These are phyloP conservation scores for Pontoporia blainvillei DNA, from an alignment of 2,113 vertebrate genomes.

Conservation along the genomic window DNA sequence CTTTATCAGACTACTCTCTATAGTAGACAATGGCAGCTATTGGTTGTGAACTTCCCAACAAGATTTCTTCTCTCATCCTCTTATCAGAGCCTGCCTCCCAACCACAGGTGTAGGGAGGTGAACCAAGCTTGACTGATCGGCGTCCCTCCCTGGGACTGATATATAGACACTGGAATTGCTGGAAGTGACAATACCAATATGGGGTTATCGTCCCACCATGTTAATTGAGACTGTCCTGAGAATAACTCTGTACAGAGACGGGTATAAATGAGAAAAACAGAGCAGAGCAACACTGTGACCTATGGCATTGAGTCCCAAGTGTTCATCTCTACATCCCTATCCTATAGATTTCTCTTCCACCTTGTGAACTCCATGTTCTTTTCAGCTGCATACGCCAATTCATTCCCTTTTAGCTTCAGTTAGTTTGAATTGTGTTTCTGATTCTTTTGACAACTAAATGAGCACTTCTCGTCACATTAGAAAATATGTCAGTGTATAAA, in stretches of 20 bases:
- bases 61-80: not conserved
- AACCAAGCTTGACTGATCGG: not conserved
- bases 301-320: not conserved
- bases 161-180: not conserved
- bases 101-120: not conserved
- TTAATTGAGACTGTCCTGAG: not conserved
- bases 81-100: not conserved
- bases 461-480: slow-evolving; percentile 4
- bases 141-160: not conserved
- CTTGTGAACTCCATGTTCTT: not conserved
- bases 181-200: not conserved
- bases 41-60: not conserved
- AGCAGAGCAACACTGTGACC: not conserved
- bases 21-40: not conserved
- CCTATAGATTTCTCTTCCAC: not conserved
- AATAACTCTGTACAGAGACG: not conserved
- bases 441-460: slow-evolving; percentile 30
- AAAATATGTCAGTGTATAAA: slow-evolving; percentile 34
- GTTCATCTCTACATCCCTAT: not conserved
- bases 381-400: not conserved
- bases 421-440: not conserved
- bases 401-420: not conserved
- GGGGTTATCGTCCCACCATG: not conserved
- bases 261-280: not conserved
- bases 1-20: not conserved